phyloP scores from a whole-genome alignment of 2,113 vertebrate genomes.

The Dromas ardeola region DNA sequence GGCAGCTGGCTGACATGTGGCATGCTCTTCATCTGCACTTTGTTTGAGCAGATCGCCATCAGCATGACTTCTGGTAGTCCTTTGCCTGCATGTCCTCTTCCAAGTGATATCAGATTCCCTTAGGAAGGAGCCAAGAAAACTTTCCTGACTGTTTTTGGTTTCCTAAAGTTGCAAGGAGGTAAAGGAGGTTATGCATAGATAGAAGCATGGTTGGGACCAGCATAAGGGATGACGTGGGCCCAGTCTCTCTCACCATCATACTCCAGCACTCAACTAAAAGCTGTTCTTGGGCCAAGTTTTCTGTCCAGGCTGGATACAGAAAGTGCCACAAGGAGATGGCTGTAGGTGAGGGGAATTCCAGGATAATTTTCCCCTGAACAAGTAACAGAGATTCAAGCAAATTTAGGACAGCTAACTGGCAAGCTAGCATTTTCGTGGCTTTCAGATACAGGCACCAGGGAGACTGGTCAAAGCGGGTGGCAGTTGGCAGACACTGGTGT shows the following conservation, averaged over 20 bases:
- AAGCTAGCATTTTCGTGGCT: not conserved
- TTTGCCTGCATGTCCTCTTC: not conserved
- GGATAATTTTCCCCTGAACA: not conserved
- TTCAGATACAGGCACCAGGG: not conserved
- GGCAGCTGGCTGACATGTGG: not conserved
- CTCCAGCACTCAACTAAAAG: not conserved
- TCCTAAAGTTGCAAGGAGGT: not conserved
- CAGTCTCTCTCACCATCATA: not conserved
- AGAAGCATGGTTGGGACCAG: not conserved
- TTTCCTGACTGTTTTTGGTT: not conserved
- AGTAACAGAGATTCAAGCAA: not conserved
- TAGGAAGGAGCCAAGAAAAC: not conserved
- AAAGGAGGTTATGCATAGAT: not conserved
- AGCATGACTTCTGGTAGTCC: not conserved
- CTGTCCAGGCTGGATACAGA: not conserved
- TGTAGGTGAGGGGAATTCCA: not conserved
- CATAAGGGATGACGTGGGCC: not conserved
- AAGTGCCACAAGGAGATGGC: not conserved
- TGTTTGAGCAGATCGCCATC: not conserved
- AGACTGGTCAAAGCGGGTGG: not conserved
- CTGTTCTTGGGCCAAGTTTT: not conserved
- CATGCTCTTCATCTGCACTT: not conserved
- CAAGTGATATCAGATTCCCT: not conserved
- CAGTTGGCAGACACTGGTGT: not conserved
- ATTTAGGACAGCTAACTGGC: not conserved